Evolutionary conservation across 1,140 invertebrate species (phyloP), one percentile per base, ranked within the genome.

Genomic region (Trichomalopsis sarcophagae): DNA sequence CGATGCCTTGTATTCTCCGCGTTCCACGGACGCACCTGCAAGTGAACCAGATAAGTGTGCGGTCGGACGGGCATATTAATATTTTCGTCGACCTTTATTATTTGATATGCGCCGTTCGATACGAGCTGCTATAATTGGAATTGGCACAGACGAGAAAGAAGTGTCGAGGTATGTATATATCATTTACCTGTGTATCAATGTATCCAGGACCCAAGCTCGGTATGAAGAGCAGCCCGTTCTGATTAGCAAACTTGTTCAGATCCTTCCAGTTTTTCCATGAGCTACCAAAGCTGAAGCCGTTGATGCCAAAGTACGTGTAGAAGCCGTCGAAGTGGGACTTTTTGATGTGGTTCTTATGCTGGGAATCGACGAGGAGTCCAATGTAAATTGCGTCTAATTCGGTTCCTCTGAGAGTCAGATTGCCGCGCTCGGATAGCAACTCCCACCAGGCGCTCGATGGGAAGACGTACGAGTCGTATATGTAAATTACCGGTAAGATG

Each of bases 241-340:
- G 93, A 40, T 92, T 87, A 0, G 94, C 94, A 88, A 94, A 95
- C 68, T 94, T 94, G 81, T 93, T 93, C 14, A 95, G 89, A 88
- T 92, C 93, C 74, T 92, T 92, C 95, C 95, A 95, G 90, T 95
- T 95, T 89, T 95, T 95, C 94, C 94, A 95, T 11, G 95, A 94
- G 84, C 94, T 95, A 17, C 94, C 94, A 87, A 94, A 95, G 85
- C 94, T 94, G 69, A 94, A 95, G 3, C 94, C 94, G 90, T 95
- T 95, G 40, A 92, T 93, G 1, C 94, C 94, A 87, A 95, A 93
- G 78, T 95, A 95, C n/a, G 94, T 95, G 85, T 95, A 95, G 87
- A 95, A 95, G 11, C 95, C 95, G 90, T 95, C 94, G 86, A 95
- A 95, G 84, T 94, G 93, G 23, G 94, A 92, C 82, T 94, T 94